phyloP scores from a whole-genome alignment of 2,797 vertebrate species.

The Anguilla obscura region DNA sequence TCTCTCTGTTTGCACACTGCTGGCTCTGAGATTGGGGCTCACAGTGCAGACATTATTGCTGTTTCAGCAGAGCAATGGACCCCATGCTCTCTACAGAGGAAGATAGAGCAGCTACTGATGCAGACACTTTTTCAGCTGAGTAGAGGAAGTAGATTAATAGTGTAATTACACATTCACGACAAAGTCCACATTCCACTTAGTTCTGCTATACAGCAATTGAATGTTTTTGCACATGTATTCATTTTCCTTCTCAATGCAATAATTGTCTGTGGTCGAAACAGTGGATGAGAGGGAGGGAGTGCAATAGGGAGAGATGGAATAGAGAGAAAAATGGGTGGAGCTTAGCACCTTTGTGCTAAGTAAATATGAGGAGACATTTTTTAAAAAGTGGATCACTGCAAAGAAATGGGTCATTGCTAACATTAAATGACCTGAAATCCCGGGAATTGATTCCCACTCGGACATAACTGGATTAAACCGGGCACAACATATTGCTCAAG shows the following conservation, averaged over 20 bases:
- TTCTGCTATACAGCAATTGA: not conserved
- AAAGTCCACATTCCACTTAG: constrained; percentile 31
- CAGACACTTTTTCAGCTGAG: not conserved
- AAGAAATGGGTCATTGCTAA: constrained; percentile 22
- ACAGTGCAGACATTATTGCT: constrained; percentile 56
- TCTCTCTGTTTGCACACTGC: constrained; percentile 66
- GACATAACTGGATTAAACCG: not conserved
- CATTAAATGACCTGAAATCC: not conserved
- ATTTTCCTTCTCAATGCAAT: not conserved
- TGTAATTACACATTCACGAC: constrained; percentile 49
- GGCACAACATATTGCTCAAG: constrained; percentile 6
- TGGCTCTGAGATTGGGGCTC: constrained; percentile 37
- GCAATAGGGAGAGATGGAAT: not conserved
- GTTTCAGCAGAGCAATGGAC: constrained; percentile 57
- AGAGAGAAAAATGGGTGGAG: constrained; percentile 22
- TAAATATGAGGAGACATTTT: constrained; percentile 3
- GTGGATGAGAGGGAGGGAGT: constrained; percentile 28
- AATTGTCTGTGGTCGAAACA: not conserved
- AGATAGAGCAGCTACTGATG: constrained; percentile 5
- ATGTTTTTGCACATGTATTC: not conserved
- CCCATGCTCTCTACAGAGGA: constrained; percentile 42
- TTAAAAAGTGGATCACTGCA: constrained; percentile 42
- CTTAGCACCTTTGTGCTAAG: not conserved
- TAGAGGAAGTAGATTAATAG: constrained; percentile 57
- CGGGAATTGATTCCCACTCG: not conserved